Conservation (phyloP, 2,888 invertebrate species). For the Cataglyphis albicans region DNA sequence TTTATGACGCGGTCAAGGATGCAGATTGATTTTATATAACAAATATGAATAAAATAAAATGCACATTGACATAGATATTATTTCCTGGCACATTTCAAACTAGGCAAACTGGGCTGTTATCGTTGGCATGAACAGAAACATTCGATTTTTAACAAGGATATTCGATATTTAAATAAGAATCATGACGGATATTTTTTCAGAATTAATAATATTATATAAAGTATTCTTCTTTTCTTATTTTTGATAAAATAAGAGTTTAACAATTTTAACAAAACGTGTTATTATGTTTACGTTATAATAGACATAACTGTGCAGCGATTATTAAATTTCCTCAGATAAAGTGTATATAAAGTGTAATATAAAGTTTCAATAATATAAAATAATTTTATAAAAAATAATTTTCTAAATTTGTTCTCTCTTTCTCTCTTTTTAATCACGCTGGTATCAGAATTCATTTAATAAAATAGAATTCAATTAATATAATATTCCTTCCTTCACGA, state of each 20-base stretch:
- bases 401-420: background rate
- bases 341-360: background rate
- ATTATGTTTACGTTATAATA: background rate
- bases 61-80: slow-evolving; percentile 18
- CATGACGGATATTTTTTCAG: background rate
- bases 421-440: too few relatives aligned
- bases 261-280: background rate
- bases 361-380: background rate
- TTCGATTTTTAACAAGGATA: background rate
- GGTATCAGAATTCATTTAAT: background rate
- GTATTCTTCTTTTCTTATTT: background rate
- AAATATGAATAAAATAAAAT: slow-evolving; percentile 42
- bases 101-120: too few relatives aligned
- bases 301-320: background rate
- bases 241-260: background rate
- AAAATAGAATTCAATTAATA: background rate
- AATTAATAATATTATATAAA: background rate
- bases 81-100: background rate
- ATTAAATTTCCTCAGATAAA: background rate
- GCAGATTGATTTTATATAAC: slow-evolving; percentile 36
- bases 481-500: background rate
- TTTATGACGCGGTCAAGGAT: slow-evolving; percentile 20
- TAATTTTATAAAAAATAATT: background rate
- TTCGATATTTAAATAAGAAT: background rate
- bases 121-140: background rate